A percentile compares a stretch with the other conserved stretches of the same genome.
These are phyloP conservation scores for Sarcophilus harrisii DNA, from an alignment of 2,797 vertebrate genomes.

Conservation along the genomic window DNA sequence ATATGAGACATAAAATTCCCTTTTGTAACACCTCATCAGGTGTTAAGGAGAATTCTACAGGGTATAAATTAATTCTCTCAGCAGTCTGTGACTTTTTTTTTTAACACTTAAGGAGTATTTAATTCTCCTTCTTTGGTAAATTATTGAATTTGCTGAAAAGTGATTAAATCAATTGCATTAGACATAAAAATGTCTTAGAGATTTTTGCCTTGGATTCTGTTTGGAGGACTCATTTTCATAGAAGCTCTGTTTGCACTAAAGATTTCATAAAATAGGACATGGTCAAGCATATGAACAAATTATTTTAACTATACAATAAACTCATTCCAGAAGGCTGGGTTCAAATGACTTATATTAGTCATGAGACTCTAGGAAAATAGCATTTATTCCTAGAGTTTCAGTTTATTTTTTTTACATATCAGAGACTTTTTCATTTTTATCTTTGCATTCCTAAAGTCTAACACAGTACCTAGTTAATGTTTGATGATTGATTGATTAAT, in stretches of 20 bases:
- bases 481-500: neutral
- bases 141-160: constrained; percentile 31
- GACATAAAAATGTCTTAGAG: neutral
- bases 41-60: constrained; percentile 42
- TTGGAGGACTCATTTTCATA: neutral
- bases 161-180: neutral
- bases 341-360: neutral
- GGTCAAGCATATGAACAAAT: neutral
- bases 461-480: neutral
- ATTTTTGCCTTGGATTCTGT: neutral
- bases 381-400: neutral
- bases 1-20: constrained; percentile 30
- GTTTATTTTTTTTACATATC: neutral
- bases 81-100: neutral
- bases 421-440: neutral
- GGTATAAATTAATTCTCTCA: constrained; percentile 69
- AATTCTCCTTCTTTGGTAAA: constrained; percentile 42
- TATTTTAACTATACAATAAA: neutral
- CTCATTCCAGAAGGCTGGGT: neutral
- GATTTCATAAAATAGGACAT: neutral
- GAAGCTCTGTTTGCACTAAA: neutral
- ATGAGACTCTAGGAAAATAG: neutral
- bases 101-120: constrained; percentile 14
- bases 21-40: constrained; percentile 47
- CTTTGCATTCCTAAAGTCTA: neutral